A percentile compares a stretch with the other conserved stretches of the same genome.
Evolutionary conservation across 2,797 vertebrate genomes (phyloP).

Genomic region (Vipera ursinii): DNA sequence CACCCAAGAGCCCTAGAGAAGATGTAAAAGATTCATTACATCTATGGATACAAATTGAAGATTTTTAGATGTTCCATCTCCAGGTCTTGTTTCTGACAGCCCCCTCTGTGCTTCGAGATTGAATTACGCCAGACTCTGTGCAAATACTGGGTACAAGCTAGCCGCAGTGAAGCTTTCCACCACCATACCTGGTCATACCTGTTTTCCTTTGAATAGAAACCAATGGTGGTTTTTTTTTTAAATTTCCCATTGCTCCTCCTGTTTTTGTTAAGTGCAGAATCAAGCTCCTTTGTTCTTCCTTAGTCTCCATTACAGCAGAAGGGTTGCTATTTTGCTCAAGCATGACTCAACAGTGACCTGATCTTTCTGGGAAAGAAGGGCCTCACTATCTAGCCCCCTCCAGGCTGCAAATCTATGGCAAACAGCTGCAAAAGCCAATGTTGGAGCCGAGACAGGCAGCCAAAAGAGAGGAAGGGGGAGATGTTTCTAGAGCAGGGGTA

Average conservation of each 20-base stretch:
- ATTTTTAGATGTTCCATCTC: not conserved
- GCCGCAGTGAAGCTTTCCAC: slow-evolving; percentile 18
- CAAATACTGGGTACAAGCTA: slow-evolving; percentile 17
- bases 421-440: slow-evolving; percentile 12
- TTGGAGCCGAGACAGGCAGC: not conserved
- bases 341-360: slow-evolving; percentile 48
- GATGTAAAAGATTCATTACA: not conserved
- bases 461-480: not conserved
- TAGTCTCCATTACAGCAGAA: slow-evolving; percentile 42
- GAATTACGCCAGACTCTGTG: slow-evolving; percentile 12
- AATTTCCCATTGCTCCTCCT: slow-evolving; percentile 7
- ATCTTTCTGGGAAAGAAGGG: slow-evolving; percentile 55
- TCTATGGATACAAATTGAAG: not conserved
- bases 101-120: not conserved
- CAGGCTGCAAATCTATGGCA: not conserved
- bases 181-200: slow-evolving; percentile 67
- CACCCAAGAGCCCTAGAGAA: not conserved
- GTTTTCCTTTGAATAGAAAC: slow-evolving; percentile 71
- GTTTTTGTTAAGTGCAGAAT: slow-evolving; percentile 33
- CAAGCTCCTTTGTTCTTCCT: slow-evolving; percentile 44
- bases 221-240: slow-evolving; percentile 29
- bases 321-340: not conserved
- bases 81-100: not conserved
- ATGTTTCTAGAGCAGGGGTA: too few relatives aligned
- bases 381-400: not conserved